These are phyloP conservation scores for Magallana gigas DNA, from an alignment of 1,140 invertebrate species.

Conservation along the genomic window DNA sequence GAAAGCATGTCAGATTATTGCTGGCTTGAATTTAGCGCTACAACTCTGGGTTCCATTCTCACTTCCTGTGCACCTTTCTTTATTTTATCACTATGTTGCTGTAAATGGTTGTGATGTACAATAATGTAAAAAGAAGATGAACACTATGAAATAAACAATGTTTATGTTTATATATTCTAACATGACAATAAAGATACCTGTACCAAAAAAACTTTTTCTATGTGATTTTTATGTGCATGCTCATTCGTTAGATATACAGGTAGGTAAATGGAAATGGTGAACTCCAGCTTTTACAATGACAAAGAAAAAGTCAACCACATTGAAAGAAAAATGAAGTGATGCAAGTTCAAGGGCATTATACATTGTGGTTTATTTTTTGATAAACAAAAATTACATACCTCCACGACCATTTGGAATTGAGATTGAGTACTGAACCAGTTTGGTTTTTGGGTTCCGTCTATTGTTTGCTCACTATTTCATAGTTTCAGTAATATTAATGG, in stretches of 20 bases:
- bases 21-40: not conserved
- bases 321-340: too few species aligned
- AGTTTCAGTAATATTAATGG: too few species aligned
- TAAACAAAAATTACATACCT: too few species aligned
- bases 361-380: too few species aligned
- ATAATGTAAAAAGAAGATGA: not conserved
- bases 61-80: slow-evolving; percentile 21
- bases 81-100: slow-evolving; percentile 13
- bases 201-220: not conserved
- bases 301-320: too few species aligned
- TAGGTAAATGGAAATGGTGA: too few species aligned
- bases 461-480: too few species aligned
- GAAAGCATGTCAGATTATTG: not conserved
- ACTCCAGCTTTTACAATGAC: too few species aligned
- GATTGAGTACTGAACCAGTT: too few species aligned
- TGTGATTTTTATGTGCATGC: slow-evolving; percentile 34
- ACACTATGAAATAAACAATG: slow-evolving; percentile 1
- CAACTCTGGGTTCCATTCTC: not conserved
- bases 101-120: slow-evolving; percentile 32
- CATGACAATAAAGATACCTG: slow-evolving; percentile 34
- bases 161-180: slow-evolving; percentile 33
- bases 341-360: too few species aligned
- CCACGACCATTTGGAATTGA: too few species aligned
- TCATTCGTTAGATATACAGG: not conserved
- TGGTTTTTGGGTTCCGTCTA: too few species aligned